Percentiles rank a stretch among this genome's conserved stretches.
phyloP scores from a whole-genome alignment of 2,797 vertebrate genomes.

The Otolemur crassicaudatus region DNA sequence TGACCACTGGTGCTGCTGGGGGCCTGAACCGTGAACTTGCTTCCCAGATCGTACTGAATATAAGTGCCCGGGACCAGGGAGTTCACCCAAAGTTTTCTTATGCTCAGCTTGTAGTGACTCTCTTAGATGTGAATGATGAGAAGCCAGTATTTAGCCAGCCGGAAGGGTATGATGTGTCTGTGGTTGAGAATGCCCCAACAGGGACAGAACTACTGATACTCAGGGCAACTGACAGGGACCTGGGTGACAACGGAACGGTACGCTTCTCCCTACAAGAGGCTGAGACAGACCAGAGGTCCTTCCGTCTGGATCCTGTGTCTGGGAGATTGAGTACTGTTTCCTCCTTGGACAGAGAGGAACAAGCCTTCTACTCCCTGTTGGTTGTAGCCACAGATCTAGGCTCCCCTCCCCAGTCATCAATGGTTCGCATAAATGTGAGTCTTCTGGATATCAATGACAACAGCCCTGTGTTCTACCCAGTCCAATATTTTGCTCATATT shows the following conservation, averaged over 20 bases:
- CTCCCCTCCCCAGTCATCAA: constrained; percentile 91
- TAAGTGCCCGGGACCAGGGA: constrained; percentile 98
- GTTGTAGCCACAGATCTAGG: constrained; percentile 94
- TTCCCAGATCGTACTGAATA: constrained; percentile 95
- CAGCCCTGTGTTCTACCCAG: constrained; percentile 95
- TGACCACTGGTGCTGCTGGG: constrained; percentile 89
- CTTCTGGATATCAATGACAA: constrained; percentile 97
- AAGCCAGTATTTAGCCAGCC: constrained; percentile 93
- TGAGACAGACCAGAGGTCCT: constrained; percentile 89
- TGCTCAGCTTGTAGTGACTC: constrained; percentile 94
- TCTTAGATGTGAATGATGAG: constrained; percentile 97
- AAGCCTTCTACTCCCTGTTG: constrained; percentile 91
- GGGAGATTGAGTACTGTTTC: constrained; percentile 92
- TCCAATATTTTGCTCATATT: constrained; percentile 97
- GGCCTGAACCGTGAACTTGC: constrained; percentile 94
- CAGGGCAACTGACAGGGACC: constrained; percentile 93
- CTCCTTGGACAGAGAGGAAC: constrained; percentile 95
- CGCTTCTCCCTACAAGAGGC: constrained; percentile 93
- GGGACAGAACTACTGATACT: constrained; percentile 93
- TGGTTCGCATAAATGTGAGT: constrained; percentile 93
- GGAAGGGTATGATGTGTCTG: constrained; percentile 90
- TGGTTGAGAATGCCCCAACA: constrained; percentile 92
- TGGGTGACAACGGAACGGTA: constrained; percentile 96
- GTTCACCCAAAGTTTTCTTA: constrained; percentile 97
- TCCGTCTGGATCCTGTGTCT: constrained; percentile 93